Base-by-base conservation (phyloP, 2,888 invertebrate species). In the Cosmorhoe ocellata region DNA sequence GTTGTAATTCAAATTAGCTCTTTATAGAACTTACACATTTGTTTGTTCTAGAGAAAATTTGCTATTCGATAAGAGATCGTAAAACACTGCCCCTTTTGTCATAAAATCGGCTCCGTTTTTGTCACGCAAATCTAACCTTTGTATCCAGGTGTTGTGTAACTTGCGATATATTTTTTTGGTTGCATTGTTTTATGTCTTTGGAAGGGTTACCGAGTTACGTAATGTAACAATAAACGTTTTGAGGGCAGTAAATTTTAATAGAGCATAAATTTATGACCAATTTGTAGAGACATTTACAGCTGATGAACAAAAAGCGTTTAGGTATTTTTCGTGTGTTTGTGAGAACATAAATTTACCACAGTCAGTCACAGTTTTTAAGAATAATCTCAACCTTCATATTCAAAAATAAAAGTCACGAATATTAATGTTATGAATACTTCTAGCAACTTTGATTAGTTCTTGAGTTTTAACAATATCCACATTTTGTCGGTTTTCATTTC, bases 151-250 rank as follows among this genome's bases (percentile, higher is more conserved):
- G 71, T 72, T 77, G 76, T 72, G 67, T 68, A 74, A 72, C 64
- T 70, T 65, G 54, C 61, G 64, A 67, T 66, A 46, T 54, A 40
- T 54, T 81, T 82, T 85, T 83, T 67, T 67, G 70, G 66, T 67
- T 76, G 76, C 81, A 85, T 82, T 85, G 82, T 86, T 89, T 88
- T 84, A 87, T 74, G 74, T 68, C 68, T 52, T 51, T 66, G 63
- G 73, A 86, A 82, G 84, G 84, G 86, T 85, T 85, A 84, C 85
- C 76, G 67, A 77, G 79, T 84, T 84, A 85, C 83, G 83, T 80
- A 84, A 84, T 77, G 71, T 76, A 74, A 81, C 79, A 79, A 81
- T 84, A 83, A 87, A 84, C 79, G 77, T 76, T 83, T 84, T 76
- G 77, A 77, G 75, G 74, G 70, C 66, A 77, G 82, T 85, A 83